Conservation (phyloP, 2,888 invertebrate species). For the Augiades crinisus region DNA sequence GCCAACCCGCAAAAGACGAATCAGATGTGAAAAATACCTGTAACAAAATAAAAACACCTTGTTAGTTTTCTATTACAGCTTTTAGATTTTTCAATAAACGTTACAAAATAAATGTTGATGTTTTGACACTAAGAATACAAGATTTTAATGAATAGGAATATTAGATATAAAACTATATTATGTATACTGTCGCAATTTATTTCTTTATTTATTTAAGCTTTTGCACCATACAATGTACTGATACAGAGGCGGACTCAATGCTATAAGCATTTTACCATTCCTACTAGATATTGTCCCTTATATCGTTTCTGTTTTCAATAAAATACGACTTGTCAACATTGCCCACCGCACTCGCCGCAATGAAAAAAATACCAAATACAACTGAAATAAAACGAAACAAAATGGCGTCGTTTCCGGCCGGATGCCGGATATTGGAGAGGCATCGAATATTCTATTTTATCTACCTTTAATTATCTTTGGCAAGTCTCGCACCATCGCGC, state of each 20-base stretch:
- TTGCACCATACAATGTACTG: too few relatives aligned
- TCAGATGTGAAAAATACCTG: neutral
- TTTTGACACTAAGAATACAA: too few relatives aligned
- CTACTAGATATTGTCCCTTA: too few relatives aligned
- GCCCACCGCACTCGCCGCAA: conserved; percentile 24
- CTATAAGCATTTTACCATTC: too few relatives aligned
- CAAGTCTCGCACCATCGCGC: conserved; percentile 55
- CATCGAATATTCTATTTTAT: conserved; percentile 72
- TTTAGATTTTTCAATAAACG: too few relatives aligned
- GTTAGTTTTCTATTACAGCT: too few relatives aligned
- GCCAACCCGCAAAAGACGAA: neutral
- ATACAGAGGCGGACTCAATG: too few relatives aligned
- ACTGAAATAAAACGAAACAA: conserved; percentile 49
- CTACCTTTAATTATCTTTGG: conserved; percentile 69
- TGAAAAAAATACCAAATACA: conserved; percentile 26
- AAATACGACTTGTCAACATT: conserved; percentile 4
- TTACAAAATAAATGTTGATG: too few relatives aligned
- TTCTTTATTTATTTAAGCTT: too few relatives aligned
- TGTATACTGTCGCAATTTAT: too few relatives aligned
- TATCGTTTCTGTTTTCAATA: neutral
- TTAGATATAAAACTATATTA: too few relatives aligned
- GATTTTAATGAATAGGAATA: too few relatives aligned
- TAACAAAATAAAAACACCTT: neutral
- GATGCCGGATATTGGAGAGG: conserved; percentile 60
- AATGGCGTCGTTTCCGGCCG: conserved; percentile 53